A percentile compares a stretch with the other conserved stretches of the same genome.
Evolutionary conservation across 2,113 vertebrate genomes (phyloP).

Genomic region (Nannospalax galili): DNA sequence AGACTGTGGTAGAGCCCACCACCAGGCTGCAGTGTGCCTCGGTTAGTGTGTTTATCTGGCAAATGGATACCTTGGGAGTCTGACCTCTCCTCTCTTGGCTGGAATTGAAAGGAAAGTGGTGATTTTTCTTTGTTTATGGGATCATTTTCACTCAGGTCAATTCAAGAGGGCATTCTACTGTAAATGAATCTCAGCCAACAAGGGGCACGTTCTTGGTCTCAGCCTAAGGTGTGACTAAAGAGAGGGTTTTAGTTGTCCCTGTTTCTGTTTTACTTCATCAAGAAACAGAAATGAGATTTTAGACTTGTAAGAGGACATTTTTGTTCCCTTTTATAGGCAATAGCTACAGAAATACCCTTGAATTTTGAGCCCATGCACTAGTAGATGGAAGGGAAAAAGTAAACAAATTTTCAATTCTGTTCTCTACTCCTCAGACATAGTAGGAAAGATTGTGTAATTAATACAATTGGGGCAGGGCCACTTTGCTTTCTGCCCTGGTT

Average conservation of each 20-base stretch:
- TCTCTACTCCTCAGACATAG: slow-evolving; percentile 28
- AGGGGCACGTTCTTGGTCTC: slow-evolving; percentile 62
- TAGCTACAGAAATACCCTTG: slow-evolving; percentile 29
- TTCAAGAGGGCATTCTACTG: slow-evolving; percentile 45
- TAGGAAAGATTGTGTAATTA: slow-evolving; percentile 51
- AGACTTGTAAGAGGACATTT: neutral
- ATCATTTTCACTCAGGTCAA: slow-evolving; percentile 52
- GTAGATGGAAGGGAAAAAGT: neutral
- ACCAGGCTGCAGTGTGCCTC: neutral
- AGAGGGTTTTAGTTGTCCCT: neutral
- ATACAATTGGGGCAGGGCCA: slow-evolving; percentile 63
- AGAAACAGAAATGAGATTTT: slow-evolving; percentile 30
- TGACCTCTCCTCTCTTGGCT: neutral
- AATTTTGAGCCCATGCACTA: slow-evolving; percentile 18
- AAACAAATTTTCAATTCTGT: neutral
- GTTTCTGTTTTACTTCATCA: slow-evolving; percentile 10
- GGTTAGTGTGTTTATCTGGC: slow-evolving; percentile 29
- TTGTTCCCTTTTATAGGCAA: neutral
- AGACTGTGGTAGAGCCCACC: neutral
- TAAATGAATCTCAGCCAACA: slow-evolving; percentile 40
- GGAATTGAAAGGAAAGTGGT: slow-evolving; percentile 55
- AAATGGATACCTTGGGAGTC: slow-evolving; percentile 30
- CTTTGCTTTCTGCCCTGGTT: slow-evolving; percentile 74
- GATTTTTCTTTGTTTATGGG: slow-evolving; percentile 48
- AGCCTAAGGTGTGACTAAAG: neutral